A percentile compares a stretch with the other conserved stretches of the same genome.
Evolutionary conservation across 2,797 vertebrate species (phyloP).

Genomic region (Sebastes flavidus): DNA sequence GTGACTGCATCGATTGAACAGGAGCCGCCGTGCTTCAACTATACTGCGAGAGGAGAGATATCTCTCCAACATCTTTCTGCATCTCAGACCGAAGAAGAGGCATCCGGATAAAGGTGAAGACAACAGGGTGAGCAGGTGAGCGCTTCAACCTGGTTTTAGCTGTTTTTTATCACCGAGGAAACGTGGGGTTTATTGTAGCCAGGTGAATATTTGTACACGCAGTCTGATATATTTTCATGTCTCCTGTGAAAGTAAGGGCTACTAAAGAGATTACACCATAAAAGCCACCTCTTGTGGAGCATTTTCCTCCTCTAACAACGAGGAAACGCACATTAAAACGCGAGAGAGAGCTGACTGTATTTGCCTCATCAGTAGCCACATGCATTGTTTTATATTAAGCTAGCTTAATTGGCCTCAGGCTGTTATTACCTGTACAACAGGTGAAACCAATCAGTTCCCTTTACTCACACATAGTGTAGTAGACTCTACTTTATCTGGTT

Average conservation of each 20-base stretch:
- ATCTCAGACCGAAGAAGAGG: conserved; percentile 1
- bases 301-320: not conserved
- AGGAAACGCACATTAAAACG: not conserved
- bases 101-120: conserved; percentile 39
- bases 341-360: not conserved
- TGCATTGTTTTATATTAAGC: not conserved
- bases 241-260: not conserved
- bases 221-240: not conserved
- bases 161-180: not conserved
- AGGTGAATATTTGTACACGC: conserved; percentile 9
- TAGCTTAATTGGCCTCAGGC: not conserved
- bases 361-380: not conserved
- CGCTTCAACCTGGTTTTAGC: not conserved
- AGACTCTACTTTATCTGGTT: too few relatives aligned
- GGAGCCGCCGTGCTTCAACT: conserved; percentile 24
- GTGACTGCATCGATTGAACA: conserved; percentile 42
- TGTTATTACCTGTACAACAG: conserved; percentile 3
- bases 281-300: not conserved
- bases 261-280: too few relatives aligned
- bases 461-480: not conserved
- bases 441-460: not conserved
- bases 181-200: conserved; percentile 10
- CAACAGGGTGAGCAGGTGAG: conserved; percentile 58
- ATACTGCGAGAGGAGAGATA: conserved; percentile 3
- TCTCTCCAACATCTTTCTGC: conserved; percentile 7